Percentiles rank a stretch among this genome's conserved stretches.
phyloP scores from a whole-genome alignment of 2,113 vertebrate species.

The Athene cunicularia region DNA sequence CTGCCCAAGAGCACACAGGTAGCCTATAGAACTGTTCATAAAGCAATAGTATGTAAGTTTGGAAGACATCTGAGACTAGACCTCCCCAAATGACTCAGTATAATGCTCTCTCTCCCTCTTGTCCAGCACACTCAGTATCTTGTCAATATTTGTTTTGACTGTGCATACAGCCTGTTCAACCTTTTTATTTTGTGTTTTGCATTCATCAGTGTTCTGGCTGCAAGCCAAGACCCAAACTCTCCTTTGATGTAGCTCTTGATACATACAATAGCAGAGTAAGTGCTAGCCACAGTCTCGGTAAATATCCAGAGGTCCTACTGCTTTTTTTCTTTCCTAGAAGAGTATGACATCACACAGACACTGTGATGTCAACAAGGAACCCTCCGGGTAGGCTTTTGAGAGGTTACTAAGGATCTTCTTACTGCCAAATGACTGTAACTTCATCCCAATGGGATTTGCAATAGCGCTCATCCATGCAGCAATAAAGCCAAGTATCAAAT shows the following conservation, averaged over 20 bases:
- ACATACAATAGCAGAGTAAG: not conserved
- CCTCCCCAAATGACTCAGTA: not conserved
- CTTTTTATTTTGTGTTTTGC: not conserved
- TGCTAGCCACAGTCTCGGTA: not conserved
- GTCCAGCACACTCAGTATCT: not conserved
- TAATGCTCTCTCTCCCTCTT: not conserved
- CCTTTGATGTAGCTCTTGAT: not conserved
- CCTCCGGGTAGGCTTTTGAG: constrained; percentile 31
- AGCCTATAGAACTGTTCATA: not conserved
- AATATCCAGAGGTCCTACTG: not conserved
- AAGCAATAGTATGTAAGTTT: not conserved
- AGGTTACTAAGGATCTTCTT: constrained; percentile 27
- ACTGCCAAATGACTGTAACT: constrained; percentile 48
- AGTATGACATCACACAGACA: constrained; percentile 28
- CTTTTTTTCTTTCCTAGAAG: not conserved
- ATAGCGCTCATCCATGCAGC: constrained; percentile 21
- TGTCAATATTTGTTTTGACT: not conserved
- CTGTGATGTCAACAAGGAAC: constrained; percentile 44
- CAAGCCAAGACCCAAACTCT: not conserved
- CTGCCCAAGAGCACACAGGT: not conserved
- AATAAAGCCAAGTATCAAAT: constrained; percentile 58
- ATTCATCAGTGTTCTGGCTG: not conserved
- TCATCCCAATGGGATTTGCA: constrained; percentile 46
- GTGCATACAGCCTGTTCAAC: not conserved
- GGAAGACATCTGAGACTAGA: not conserved